These are phyloP conservation scores for Brachypalpus laphriformis DNA, from an alignment of 2,888 invertebrate genomes.

Conservation along the genomic window DNA sequence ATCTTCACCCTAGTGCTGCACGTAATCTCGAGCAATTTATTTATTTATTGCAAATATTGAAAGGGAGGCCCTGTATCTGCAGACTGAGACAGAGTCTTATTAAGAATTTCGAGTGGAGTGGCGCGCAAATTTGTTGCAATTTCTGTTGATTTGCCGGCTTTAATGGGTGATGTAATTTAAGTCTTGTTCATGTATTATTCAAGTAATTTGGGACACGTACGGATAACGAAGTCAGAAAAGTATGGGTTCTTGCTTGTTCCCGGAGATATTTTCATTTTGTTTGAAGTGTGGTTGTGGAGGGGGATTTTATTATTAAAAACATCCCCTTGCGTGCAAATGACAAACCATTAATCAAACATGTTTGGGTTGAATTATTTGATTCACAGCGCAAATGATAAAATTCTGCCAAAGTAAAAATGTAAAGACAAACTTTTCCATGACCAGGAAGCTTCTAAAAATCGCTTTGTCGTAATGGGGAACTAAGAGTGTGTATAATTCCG, in stretches of 20 bases:
- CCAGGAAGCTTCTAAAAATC: no score
- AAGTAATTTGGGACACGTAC: slow-evolving; percentile 41
- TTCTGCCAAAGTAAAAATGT: no score
- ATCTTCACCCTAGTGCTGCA: slow-evolving; percentile 47
- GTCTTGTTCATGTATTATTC: slow-evolving; percentile 55
- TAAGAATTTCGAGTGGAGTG: background rate
- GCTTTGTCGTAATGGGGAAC: no score
- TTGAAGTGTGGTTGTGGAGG: background rate
- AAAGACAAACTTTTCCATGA: no score
- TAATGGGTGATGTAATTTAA: slow-evolving; percentile 37
- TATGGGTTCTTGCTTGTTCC: slow-evolving; percentile 12
- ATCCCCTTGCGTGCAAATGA: slow-evolving; percentile 25
- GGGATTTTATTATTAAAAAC: slow-evolving; percentile 23
- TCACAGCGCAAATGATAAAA: no score
- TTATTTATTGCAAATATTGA: slow-evolving; percentile 67
- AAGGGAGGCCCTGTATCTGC: slow-evolving; percentile 17
- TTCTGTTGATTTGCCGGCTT: slow-evolving; percentile 51
- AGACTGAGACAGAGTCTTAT: background rate
- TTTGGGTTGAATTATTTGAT: background rate
- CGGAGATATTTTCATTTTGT: background rate
- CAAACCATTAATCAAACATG: slow-evolving; percentile 36
- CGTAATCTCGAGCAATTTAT: slow-evolving; percentile 71
- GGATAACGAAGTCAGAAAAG: slow-evolving; percentile 23
- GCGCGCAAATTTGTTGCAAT: slow-evolving; percentile 68
- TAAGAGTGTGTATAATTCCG: no score